Evolutionary conservation across 2,888 invertebrate genomes (phyloP).

Genomic region (Drosophila prolongata): DNA sequence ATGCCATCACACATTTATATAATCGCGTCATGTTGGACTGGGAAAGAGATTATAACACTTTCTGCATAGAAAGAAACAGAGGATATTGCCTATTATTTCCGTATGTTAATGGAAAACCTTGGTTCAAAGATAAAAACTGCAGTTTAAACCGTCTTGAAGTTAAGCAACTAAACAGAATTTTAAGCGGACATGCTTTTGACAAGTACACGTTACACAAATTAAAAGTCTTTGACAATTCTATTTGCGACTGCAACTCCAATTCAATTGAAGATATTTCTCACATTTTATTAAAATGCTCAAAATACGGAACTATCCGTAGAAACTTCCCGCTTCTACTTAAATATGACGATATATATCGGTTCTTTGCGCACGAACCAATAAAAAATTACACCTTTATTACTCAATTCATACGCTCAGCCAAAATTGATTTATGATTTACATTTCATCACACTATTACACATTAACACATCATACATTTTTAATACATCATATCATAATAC

Average conservation of each 20-base stretch:
- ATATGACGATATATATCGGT: background rate
- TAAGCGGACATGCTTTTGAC: conserved; percentile 1
- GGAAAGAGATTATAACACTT: conserved; percentile 2
- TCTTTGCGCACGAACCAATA: background rate
- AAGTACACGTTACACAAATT: background rate
- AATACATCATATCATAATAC: background rate
- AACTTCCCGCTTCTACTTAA: background rate
- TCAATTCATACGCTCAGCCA: background rate
- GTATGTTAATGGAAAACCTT: background rate
- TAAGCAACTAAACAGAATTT: background rate
- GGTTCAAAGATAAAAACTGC: conserved; percentile 1
- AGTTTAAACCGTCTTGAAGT: background rate
- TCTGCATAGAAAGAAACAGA: conserved; percentile 1
- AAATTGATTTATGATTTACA: background rate
- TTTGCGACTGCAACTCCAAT: no score
- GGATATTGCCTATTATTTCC: background rate
- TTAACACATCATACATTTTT: background rate
- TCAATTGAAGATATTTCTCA: no score
- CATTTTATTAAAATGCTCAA: no score
- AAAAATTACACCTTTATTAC: background rate
- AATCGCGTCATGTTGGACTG: background rate
- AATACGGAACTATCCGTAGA: background rate
- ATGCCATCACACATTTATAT: background rate
- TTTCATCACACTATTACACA: conserved; percentile 1
- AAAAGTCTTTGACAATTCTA: no score